Percentiles rank a stretch among this genome's conserved stretches.
These are phyloP conservation scores for Sebastes cheni DNA, from an alignment of 2,797 vertebrate species.

Conservation along the genomic window DNA sequence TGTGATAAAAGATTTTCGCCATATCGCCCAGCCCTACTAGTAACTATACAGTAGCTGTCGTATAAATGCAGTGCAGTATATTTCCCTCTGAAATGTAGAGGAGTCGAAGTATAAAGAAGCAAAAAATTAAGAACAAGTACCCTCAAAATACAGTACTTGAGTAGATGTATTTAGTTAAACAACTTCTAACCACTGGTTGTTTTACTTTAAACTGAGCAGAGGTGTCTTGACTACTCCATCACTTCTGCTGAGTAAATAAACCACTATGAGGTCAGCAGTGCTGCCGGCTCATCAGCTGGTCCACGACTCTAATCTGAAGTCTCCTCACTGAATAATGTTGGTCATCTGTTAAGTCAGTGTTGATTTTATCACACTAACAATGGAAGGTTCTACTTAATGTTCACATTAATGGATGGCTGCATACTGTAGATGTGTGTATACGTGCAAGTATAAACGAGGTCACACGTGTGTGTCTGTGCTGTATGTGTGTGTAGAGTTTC, in stretches of 20 bases:
- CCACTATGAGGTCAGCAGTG: constrained; percentile 8
- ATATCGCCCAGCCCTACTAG: neutral
- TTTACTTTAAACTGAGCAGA: neutral
- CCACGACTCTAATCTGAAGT: neutral
- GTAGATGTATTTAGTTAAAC: neutral
- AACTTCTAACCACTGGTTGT: neutral
- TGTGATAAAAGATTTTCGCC: too few relatives aligned
- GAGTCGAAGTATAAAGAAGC: neutral
- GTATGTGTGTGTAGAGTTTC: constrained; percentile 5
- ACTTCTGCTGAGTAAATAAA: constrained; percentile 48
- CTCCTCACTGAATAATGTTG: neutral
- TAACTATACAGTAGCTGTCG: neutral
- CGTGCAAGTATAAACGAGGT: constrained; percentile 8
- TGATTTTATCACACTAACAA: constrained; percentile 12
- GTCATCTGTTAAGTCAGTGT: neutral
- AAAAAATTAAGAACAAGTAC: neutral
- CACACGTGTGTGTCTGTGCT: neutral
- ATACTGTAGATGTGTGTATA: constrained; percentile 8
- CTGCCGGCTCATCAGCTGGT: constrained; percentile 23
- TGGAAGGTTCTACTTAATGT: constrained; percentile 6
- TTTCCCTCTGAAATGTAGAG: neutral
- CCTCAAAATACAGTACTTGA: neutral
- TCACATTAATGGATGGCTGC: constrained; percentile 1
- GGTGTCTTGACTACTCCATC: neutral
- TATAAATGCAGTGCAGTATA: too few relatives aligned